Percentiles rank a stretch among this genome's conserved stretches.
Conservation (phyloP, 1,140 invertebrate genomes). For the Philotrypesis tridentata region DNA sequence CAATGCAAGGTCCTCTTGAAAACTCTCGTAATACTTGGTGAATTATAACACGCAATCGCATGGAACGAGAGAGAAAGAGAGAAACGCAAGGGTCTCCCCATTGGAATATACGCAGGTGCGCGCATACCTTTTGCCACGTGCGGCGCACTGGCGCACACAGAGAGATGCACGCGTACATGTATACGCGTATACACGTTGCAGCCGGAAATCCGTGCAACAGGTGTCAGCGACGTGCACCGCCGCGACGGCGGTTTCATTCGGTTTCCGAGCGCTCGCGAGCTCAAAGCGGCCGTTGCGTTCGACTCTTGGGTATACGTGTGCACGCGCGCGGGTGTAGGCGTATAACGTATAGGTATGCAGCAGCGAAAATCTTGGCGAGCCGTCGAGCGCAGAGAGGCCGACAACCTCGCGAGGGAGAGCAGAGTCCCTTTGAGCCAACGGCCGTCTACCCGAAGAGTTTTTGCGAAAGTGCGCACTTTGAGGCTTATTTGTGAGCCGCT, state of each 20-base stretch:
- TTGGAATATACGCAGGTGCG: background rate
- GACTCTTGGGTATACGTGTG: background rate
- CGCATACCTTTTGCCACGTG: slow-evolving; percentile 8
- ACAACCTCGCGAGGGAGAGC: background rate
- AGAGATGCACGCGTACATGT: slow-evolving; percentile 50
- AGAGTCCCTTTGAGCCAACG: too few species aligned
- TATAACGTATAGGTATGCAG: background rate
- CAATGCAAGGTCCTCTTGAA: background rate
- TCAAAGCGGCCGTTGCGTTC: background rate
- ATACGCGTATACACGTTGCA: background rate
- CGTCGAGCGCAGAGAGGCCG: background rate
- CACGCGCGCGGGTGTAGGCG: background rate
- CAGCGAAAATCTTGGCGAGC: background rate
- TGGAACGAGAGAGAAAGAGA: background rate
- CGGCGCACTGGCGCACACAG: background rate
- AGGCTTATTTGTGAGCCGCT: background rate
- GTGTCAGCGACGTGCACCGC: slow-evolving; percentile 57
- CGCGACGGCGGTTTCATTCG: slow-evolving; percentile 52
- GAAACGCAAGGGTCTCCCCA: background rate
- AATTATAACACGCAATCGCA: background rate
- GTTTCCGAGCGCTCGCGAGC: slow-evolving; percentile 9
- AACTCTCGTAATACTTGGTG: background rate
- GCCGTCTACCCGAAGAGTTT: background rate
- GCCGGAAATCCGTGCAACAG: slow-evolving; percentile 71
- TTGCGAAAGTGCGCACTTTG: background rate